Evolutionary conservation across 2,888 invertebrate genomes (phyloP).

Genomic region (Eristalis arbustorum): DNA sequence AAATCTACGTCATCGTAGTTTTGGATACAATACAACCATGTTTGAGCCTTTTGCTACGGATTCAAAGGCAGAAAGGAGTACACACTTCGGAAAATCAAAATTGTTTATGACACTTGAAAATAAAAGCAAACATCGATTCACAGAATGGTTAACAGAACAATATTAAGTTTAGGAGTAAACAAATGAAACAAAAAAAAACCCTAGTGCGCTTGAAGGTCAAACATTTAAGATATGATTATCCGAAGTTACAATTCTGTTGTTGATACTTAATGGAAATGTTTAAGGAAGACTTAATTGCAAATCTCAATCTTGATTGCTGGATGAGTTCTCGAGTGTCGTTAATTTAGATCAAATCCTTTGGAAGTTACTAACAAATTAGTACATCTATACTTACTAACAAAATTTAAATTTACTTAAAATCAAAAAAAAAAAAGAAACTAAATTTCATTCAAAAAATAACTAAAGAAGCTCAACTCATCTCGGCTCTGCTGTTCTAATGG

Average conservation of each 20-base stretch:
- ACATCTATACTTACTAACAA: conserved; percentile 63
- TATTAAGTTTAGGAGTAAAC: too few species aligned
- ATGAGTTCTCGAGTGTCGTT: conserved; percentile 5
- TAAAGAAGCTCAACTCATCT: conserved; percentile 58
- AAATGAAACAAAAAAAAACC: too few species aligned
- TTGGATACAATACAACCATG: conserved; percentile 67
- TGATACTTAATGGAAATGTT: conserved; percentile 60
- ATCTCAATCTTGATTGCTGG: conserved; percentile 57
- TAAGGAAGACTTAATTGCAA: conserved; percentile 68
- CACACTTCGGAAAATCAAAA: conserved; percentile 39
- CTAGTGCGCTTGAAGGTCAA: neutral
- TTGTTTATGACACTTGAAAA: conserved; percentile 55
- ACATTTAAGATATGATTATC: neutral
- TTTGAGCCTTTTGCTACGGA: neutral
- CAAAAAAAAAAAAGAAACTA: neutral
- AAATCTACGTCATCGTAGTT: neutral
- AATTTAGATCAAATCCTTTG: conserved; percentile 44
- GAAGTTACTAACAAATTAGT: conserved; percentile 47
- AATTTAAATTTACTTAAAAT: conserved; percentile 17
- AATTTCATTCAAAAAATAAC: neutral
- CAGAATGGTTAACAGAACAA: neutral
- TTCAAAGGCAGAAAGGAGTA: conserved; percentile 32
- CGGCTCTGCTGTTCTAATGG: conserved; percentile 76
- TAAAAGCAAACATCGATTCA: conserved; percentile 7
- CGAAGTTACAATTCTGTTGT: conserved; percentile 17